Evolutionary conservation across 35 echinoderm and acorn worm species (phyloP), one percentile per base, ranked within the genome.

Genomic region (Lytechinus pictus): DNA sequence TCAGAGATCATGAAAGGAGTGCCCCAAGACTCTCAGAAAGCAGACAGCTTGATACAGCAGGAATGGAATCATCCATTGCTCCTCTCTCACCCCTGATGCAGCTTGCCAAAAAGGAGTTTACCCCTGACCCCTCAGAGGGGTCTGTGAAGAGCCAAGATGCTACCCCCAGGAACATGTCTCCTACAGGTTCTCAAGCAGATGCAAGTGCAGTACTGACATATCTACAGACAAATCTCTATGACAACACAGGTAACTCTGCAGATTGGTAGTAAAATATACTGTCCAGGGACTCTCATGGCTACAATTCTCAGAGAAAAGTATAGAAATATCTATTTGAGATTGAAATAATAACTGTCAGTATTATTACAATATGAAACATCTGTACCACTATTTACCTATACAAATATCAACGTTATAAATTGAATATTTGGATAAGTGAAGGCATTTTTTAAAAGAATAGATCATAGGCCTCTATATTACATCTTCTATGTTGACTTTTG

Each of bases 211-310:
- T 96, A 24, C 87, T 98, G 5, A 95, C 94, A 10, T 97, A 98
- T 92, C 61, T 97, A 10, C 96, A 96, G 56, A 98, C 97, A 4
- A 98, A 98, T 95, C 94, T 95, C 21, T 98, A 95, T 96, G 97
- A 97, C 96, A 94, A 97, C 61, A 91, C 96, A 28, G 95, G 97
- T 98, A 95, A 8, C 86, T 1, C 8, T 44, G 33, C 1, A 44
- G 33, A 44, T 1, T 44, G 33, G 2, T 44, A 44, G 33, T 44
- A 44, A 44, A 44, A 44, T 44, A 1, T 44, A 44, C 33, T 44
- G 33, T 44, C 2, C 33, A 44, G 33, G 33, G 33, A 44, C 33
- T 44, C 2, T 44, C 33, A 44, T 44, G 33, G 2, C 2, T 44
- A 44, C 33, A 44, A 44, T 44, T 44, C 33, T 44, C 33, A 44